A percentile compares a stretch with the other conserved stretches of the same genome.
These are phyloP conservation scores for Paguma larvata DNA, from an alignment of 2,797 vertebrate species.

Conservation along the genomic window DNA sequence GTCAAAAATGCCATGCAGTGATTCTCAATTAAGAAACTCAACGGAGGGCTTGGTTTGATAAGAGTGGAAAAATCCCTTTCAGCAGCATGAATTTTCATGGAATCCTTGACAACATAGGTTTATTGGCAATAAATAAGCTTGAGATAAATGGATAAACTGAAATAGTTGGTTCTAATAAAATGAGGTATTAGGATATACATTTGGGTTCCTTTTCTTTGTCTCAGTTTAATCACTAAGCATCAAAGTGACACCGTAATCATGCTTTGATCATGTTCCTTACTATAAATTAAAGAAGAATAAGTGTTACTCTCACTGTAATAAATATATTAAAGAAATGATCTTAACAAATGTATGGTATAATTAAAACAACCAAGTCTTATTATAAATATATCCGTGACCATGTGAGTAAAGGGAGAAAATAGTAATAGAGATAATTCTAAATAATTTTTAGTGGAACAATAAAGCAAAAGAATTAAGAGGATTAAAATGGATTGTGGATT, in stretches of 20 bases:
- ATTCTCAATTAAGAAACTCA: constrained; percentile 35
- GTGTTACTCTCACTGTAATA: not conserved
- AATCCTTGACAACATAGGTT: not conserved
- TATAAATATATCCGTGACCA: not conserved
- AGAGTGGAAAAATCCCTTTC: not conserved
- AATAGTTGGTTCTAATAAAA: not conserved
- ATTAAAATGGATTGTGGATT: not conserved
- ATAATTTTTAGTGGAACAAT: not conserved
- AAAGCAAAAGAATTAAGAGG: not conserved
- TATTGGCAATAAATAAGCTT: not conserved
- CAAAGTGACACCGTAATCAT: not conserved
- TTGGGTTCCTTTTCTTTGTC: not conserved
- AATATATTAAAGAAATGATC: not conserved
- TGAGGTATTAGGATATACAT: not conserved
- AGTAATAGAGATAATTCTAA: not conserved
- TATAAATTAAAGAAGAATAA: not conserved
- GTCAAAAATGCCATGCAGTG: not conserved
- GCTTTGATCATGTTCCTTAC: not conserved
- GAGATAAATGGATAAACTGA: not conserved
- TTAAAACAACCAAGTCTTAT: not conserved
- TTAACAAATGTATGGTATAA: not conserved
- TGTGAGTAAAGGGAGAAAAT: not conserved
- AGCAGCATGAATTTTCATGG: not conserved
- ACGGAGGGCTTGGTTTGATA: constrained; percentile 6
- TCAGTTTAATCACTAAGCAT: not conserved